Evolutionary conservation across 2,797 vertebrate species (phyloP), one percentile per base, ranked within the genome.

Genomic region (Pelobates cultripes): DNA sequence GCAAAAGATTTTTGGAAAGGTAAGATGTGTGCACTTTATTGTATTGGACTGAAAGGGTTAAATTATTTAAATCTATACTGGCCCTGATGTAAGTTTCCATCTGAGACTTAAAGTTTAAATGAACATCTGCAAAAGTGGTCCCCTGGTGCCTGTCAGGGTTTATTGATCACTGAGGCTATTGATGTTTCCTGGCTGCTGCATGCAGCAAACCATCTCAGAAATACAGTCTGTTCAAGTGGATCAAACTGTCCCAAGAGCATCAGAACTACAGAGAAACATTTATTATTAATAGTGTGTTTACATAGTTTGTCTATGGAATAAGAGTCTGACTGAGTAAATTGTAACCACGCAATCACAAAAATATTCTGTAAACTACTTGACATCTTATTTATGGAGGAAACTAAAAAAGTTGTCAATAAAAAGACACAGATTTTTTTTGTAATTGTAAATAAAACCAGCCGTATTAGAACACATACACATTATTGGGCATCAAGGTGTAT

Each of bases 201-300:
- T 75, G 66, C 73, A 77, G 14, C 69, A 77, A 64, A 73, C 70
- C 44, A 71, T 67, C 73, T 57, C 60, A 55, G 66, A 82, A 73
- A 15, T 47, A 41, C 15, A 2, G 4, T 17, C 80, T 64, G 13
- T 69, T 57, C 73, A 82, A 77, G 74, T 73, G 60, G 13, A 77
- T 77, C 61, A 77, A 73, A 79, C 74, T 41, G 60, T 82, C 80
- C 80, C 80, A 63, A n/a, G 80, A 82, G 80, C 17, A 78, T 64
- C 17, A 47, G 45, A 47, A 3, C 5, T 15, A 2, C 5, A 64
- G 3, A 64, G n/a, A 64, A 28, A 28, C 17, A 64, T 28, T 28
- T 40, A 64, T 64, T 40, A 64, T 64, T 64, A 64, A 7, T 10
- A 7, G n/a, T 7, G 10, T 7, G 17, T 64, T 64, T 64, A 64